These are phyloP conservation scores for Zhuqinia jingwanae DNA, from an alignment of 2,888 invertebrate species.

Conservation along the genomic window DNA sequence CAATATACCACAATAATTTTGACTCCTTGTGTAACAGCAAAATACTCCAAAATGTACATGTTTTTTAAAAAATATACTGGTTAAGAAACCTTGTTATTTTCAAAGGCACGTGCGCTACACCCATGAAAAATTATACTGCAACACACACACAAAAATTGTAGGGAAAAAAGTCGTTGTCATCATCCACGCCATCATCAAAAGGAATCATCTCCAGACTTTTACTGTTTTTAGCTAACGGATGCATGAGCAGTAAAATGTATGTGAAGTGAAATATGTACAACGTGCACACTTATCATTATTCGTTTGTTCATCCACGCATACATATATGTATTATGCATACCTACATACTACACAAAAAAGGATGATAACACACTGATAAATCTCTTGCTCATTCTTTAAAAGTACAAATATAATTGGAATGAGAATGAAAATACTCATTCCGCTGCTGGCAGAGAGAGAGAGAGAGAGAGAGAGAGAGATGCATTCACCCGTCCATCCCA, in stretches of 20 bases:
- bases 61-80: too few relatives aligned
- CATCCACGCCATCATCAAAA: background rate
- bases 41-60: too few relatives aligned
- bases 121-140: conserved; percentile 11
- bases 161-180: conserved; percentile 7
- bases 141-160: background rate
- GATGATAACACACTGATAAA: conserved; percentile 34
- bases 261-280: too few relatives aligned
- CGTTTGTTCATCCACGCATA: background rate
- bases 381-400: conserved; percentile 13
- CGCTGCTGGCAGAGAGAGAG: conserved; percentile 33
- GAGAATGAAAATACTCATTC: conserved; percentile 17
- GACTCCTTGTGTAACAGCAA: too few relatives aligned
- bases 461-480: too few relatives aligned
- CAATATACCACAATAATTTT: too few relatives aligned
- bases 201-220: too few relatives aligned
- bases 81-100: conserved; percentile 12
- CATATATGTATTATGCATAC: background rate
- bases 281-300: background rate
- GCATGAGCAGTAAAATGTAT: too few relatives aligned
- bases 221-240: too few relatives aligned
- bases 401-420: conserved; percentile 60
- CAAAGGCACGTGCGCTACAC: conserved; percentile 9
- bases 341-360: background rate
- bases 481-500: conserved; percentile 66